Evolutionary conservation across 2,113 vertebrate species (phyloP), one percentile per base, ranked within the genome.

Genomic region (Stictonetta naevosa): DNA sequence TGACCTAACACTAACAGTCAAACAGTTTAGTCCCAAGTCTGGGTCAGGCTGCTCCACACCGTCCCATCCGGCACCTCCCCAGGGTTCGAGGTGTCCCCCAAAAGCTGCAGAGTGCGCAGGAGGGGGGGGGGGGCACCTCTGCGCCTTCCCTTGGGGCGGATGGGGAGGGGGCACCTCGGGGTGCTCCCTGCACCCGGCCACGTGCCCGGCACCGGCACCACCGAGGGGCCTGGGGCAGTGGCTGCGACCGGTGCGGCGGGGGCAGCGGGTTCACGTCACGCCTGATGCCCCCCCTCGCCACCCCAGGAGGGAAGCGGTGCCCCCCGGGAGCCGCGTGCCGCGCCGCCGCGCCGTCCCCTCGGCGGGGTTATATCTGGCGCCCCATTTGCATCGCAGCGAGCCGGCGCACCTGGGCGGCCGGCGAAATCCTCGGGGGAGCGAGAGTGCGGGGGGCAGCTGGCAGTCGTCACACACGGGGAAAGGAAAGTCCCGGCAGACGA

Each of bases 351-450:
- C 66, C 79, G 22, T 50, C 69, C 88, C 88, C 83, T 83, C 83
- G 46, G 44, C 59, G 6, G 36, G 72, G 92, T 80, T 97, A 95
- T 77, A 93, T 96, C 88, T 67, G 96, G 92, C 40, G 6, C 28
- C 86, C 0, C 36, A 97, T 97, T 97, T 97, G 96, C 96, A 97
- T 97, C 28, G 92, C 76, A 44, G 86, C 90, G 19, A 66, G 83
- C 67, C 79, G 22, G 79, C 40, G n/a, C 96, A 92, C 82, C 72
- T 74, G 93, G 91, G 91, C 75, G n/a, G 67, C 8, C 14, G 23
- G 50, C 13, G 10, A 19, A 82, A 81, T 26, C 88, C 93, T 92
- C 83, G 4, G 79, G 96, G 93, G 89, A 95, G 62, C 25, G 52
- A 66, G 83, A 38, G 85, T 40, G 23, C 34, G 58, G 40, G 66